Evolutionary conservation across 2,888 invertebrate species (phyloP).

Genomic region (Syritta pipiens): DNA sequence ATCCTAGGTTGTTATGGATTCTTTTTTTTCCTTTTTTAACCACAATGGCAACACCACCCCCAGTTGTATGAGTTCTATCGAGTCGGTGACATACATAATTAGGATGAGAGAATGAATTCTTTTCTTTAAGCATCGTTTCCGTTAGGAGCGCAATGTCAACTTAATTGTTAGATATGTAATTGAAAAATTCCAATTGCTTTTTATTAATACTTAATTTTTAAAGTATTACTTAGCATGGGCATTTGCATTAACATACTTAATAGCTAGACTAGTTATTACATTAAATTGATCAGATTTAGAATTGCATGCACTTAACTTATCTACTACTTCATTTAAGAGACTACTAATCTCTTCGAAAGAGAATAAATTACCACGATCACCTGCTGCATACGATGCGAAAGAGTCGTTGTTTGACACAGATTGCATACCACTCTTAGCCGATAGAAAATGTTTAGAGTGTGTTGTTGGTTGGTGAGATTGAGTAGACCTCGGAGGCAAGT

Average conservation of each 20-base stretch:
- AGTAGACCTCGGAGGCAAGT: not conserved
- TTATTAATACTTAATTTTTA: not conserved
- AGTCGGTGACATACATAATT: not conserved
- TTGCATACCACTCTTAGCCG: not conserved
- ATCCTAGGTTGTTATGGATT: slow-evolving; percentile 5
- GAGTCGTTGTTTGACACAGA: not conserved
- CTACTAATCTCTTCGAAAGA: slow-evolving; percentile 1
- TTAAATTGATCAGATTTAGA: not conserved
- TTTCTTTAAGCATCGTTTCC: not conserved
- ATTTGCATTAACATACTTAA: not conserved
- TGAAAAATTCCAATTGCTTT: slow-evolving; percentile 1
- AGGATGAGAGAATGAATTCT: not conserved
- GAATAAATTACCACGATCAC: slow-evolving; percentile 1
- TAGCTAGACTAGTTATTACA: not conserved
- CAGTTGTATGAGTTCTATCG: not conserved
- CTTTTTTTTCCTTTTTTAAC: not conserved
- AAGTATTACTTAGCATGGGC: not conserved
- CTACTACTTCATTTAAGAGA: not conserved
- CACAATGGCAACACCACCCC: slow-evolving; percentile 2
- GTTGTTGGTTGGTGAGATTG: not conserved
- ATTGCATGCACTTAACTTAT: not conserved
- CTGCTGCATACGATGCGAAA: not conserved
- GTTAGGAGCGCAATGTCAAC: slow-evolving; percentile 3
- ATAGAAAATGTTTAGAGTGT: not conserved
- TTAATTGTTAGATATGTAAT: not conserved